phyloP scores from a whole-genome alignment of 2,797 vertebrate species.

The Rhinoraja longicauda region DNA sequence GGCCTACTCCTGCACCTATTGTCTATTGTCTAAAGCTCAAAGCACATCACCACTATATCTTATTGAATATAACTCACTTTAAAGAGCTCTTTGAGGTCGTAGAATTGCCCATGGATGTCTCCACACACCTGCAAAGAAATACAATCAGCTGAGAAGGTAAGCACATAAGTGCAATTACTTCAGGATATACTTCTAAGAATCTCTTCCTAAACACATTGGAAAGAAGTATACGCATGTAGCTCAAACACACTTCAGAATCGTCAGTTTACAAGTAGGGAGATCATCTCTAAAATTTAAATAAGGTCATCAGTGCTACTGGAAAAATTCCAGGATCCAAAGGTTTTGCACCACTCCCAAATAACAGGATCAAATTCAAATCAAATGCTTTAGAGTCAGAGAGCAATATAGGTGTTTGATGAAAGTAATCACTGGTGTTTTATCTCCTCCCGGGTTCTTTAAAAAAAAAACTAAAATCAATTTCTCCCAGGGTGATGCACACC shows the following conservation, averaged over 20 bases:
- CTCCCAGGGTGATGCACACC: too few species aligned
- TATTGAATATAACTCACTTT: slow-evolving; percentile 65
- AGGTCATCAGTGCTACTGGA: neutral
- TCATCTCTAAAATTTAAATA: neutral
- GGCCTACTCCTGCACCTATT: too few species aligned
- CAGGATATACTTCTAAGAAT: neutral
- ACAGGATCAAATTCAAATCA: neutral
- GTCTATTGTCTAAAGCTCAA: too few species aligned
- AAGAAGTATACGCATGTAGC: neutral
- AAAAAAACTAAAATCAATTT: neutral
- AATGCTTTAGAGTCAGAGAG: neutral
- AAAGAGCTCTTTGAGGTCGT: slow-evolving; percentile 89
- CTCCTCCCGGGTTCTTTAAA: neutral
- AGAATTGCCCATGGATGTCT: slow-evolving; percentile 91
- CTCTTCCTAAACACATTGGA: too few species aligned
- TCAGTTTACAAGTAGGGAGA: too few species aligned
- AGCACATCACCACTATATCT: neutral
- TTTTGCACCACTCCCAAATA: neutral
- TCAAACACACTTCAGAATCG: neutral
- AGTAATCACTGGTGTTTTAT: neutral
- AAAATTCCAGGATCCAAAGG: neutral
- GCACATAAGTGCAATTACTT: neutral
- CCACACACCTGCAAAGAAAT: slow-evolving; percentile 73
- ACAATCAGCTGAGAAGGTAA: neutral
- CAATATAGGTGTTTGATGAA: neutral